A percentile compares a stretch with the other conserved stretches of the same genome.
phyloP scores from a whole-genome alignment of 92 coral and sea anemone genomes.

The Metridium senile region DNA sequence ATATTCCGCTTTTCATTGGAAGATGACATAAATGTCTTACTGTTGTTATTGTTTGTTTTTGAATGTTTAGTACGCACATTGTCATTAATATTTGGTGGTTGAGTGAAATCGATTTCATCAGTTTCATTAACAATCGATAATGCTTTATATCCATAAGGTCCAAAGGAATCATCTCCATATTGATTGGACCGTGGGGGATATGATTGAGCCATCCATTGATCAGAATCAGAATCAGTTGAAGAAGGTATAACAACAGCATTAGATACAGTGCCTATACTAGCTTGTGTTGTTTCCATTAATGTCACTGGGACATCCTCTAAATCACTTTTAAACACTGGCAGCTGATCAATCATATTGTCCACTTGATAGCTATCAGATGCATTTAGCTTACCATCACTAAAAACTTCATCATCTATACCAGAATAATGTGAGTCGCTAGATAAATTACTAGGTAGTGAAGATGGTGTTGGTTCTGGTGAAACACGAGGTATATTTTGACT shows the following conservation, averaged over 20 bases:
- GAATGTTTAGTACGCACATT: slow-evolving; percentile 23
- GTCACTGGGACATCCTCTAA: slow-evolving; percentile 35
- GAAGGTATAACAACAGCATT: slow-evolving; percentile 3
- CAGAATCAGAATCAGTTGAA: slow-evolving; percentile 16
- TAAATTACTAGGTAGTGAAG: slow-evolving; percentile 28
- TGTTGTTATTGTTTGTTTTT: slow-evolving; percentile 15
- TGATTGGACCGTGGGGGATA: slow-evolving; percentile 32
- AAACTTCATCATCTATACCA: slow-evolving; percentile 23
- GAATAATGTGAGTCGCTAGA: slow-evolving; percentile 30
- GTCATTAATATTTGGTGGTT: slow-evolving; percentile 29
- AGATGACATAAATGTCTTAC: slow-evolving; percentile 28
- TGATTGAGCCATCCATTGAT: slow-evolving; percentile 24
- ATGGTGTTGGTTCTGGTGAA: slow-evolving; percentile 35
- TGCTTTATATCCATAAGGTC: slow-evolving; percentile 47
- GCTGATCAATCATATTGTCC: background rate
- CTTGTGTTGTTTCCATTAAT: slow-evolving; percentile 13
- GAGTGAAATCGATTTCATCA: slow-evolving; percentile 54
- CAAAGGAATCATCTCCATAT: slow-evolving; percentile 10
- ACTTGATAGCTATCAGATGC: background rate
- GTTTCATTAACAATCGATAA: slow-evolving; percentile 78
- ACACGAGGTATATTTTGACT: background rate
- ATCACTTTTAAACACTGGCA: slow-evolving; percentile 20
- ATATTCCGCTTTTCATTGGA: slow-evolving; percentile 26
- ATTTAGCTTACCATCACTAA: slow-evolving; percentile 7
- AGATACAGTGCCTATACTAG: background rate